Percentiles rank a stretch among this genome's conserved stretches.
Conservation (phyloP, 2,888 invertebrate genomes). For the Lagria hirta region DNA sequence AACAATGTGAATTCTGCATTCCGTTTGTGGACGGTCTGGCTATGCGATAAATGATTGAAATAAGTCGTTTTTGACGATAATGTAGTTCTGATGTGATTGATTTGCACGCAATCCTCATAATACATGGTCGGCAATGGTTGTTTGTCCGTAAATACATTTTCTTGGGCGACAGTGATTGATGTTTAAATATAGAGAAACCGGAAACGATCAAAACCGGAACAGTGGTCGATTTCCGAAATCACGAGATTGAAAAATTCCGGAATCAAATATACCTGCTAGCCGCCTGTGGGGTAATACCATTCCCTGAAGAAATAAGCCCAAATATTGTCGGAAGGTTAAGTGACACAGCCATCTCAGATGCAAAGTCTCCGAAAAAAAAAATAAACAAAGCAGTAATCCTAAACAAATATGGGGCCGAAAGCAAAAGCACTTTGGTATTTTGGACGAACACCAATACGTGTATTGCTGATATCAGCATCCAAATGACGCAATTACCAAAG, state of each 20-base stretch:
- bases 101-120: conserved; percentile 33
- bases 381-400: conserved; percentile 46
- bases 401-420: conserved; percentile 50
- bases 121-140: conserved; percentile 15
- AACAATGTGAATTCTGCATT: no score
- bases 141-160: conserved; percentile 10
- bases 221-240: conserved; percentile 13
- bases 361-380: conserved; percentile 30
- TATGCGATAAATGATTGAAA: conserved; percentile 25
- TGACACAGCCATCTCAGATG: conserved; percentile 32
- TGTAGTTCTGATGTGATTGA: conserved; percentile 29
- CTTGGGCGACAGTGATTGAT: conserved; percentile 32
- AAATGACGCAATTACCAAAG: conserved; percentile 55
- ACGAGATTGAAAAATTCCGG: conserved; percentile 24
- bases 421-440: conserved; percentile 46
- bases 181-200: conserved; percentile 25
- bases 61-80: conserved; percentile 27
- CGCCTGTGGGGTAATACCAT: conserved; percentile 11
- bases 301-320: conserved; percentile 13
- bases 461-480: conserved; percentile 55
- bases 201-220: conserved; percentile 7
- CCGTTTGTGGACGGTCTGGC: no score
- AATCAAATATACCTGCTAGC: conserved; percentile 16
- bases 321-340: conserved; percentile 27
- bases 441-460: conserved; percentile 51